These are phyloP conservation scores for Eupeodes latifasciatus DNA, from an alignment of 2,888 invertebrate species.

Conservation along the genomic window DNA sequence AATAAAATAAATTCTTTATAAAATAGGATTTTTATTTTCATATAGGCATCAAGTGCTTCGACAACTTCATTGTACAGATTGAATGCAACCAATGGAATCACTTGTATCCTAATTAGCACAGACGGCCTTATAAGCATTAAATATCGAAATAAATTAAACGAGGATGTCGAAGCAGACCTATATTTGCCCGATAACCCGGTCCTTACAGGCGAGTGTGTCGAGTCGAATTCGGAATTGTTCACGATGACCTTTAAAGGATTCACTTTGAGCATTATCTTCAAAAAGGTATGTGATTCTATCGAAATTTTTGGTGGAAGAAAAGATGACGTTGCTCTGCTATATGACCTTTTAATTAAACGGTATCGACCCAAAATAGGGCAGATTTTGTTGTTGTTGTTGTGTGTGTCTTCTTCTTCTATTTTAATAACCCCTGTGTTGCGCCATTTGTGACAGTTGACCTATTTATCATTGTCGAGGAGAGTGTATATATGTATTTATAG, in stretches of 20 bases:
- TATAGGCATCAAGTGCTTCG: slow-evolving; percentile 82
- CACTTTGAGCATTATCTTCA: slow-evolving; percentile 90
- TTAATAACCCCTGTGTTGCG: slow-evolving; percentile 33
- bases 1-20: background rate
- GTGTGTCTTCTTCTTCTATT: background rate
- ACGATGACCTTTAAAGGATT: slow-evolving; percentile 91
- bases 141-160: slow-evolving; percentile 89
- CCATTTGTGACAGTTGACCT: slow-evolving; percentile 39
- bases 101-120: slow-evolving; percentile 89
- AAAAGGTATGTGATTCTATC: slow-evolving; percentile 87
- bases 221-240: slow-evolving; percentile 90
- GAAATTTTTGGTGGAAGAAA: background rate
- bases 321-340: slow-evolving; percentile 18
- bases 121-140: slow-evolving; percentile 91
- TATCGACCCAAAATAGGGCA: slow-evolving; percentile 33
- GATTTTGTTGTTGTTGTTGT: background rate
- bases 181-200: slow-evolving; percentile 90
- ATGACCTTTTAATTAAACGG: slow-evolving; percentile 30
- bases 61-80: slow-evolving; percentile 88
- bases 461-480: slow-evolving; percentile 9
- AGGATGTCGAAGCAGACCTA: slow-evolving; percentile 88
- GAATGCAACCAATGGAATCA: slow-evolving; percentile 88
- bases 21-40: background rate
- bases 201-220: slow-evolving; percentile 90
- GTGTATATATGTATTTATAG: background rate